Evolutionary conservation across 2,888 invertebrate species (phyloP), one percentile per base, ranked within the genome.

Genomic region (Stictocephala bisonia): DNA sequence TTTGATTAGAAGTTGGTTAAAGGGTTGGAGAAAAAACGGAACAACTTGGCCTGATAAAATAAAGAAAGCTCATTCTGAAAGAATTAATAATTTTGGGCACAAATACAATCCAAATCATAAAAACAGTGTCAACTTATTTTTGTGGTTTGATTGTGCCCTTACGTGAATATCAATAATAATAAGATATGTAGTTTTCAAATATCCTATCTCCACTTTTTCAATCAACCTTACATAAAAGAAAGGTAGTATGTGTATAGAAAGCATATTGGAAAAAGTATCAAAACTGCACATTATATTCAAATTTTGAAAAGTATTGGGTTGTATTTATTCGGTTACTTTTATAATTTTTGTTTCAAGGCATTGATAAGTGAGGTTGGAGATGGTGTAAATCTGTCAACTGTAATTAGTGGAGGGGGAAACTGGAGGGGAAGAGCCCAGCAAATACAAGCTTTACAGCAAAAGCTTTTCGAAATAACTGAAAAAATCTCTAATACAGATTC

Each of bases 391-490:
- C 89, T 89, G 79, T 85, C 92, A 9, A 88, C 88, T 78, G 86
- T 87, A 67, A 81, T 92, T 31, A 86, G 87, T 60, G 86, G 86
- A 78, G 86, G 87, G 74, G 85, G 87, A 50, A 89, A 88, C 11
- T 94, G 93, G 93, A 89, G 92, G 77, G 93, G 94, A 0, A 86
- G 93, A 76, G 91, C 93, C 0, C 92, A 93, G 80, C 91, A 92
- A 80, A 92, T 94, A 74, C 82, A 89, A 0, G 83, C 89, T 13
- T 83, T 94, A 58, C 92, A 92, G 81, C 88, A 89, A 68, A 92
- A 90, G 84, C 84, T 92, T 60, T 83, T 82, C 4, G 92, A 93
- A 64, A 82, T 93, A 0, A 90, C 90, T 79, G 87, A 87, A 22
- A 92, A 90, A 80, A 71, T 81, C 18, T 68, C 75, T 20, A 44